Base-by-base conservation (phyloP, 2,113 vertebrate species). In the Thinocorus orbignyianus region DNA sequence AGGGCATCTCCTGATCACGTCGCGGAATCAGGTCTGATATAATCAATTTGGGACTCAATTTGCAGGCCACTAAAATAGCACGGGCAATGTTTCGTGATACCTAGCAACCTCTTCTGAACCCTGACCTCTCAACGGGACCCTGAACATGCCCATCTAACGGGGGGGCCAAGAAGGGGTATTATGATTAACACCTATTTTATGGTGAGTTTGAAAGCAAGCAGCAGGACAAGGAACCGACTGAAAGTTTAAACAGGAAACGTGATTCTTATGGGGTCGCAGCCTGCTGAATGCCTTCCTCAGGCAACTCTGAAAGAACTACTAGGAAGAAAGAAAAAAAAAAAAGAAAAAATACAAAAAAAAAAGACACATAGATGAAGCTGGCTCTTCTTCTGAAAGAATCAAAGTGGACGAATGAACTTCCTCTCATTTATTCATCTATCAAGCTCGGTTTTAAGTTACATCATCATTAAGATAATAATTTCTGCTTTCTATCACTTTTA, bases 401-500 rank as follows among this genome's bases (percentile, higher is more conserved):
- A 95, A 93, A 95, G 80, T 54, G 41, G 88, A 81, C 0, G 11
- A 78, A 62, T 33, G 52, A 95, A 96, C 76, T 96, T 92, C 94
- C 94, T 92, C 81, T 91, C 85, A 55, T 91, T 93, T 95, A 97
- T 95, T 93, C 92, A 97, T 96, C 95, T 93, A 92, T 97, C 95
- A 97, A 73, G 73, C 90, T 79, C 62, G 77, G 95, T 94, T 93
- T 98, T 95, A 93, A 79, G 73, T 95, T 97, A 93, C 90, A 93
- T 93, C 85, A 96, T 58, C 83, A 97, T 90, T 95, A 97, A 94
- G 78, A 96, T 89, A 92, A 90, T 90, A 90, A 96, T 94, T 97
- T 96, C 97, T 97, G 94, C 77, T 96, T 97, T 97, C 92, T 96
- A 96, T 93, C 92, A 96, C 87, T 91, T 97, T 93, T 92, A 93